Evolutionary conservation across 2,797 vertebrate species (phyloP).

Genomic region (Cyprinella venusta): DNA sequence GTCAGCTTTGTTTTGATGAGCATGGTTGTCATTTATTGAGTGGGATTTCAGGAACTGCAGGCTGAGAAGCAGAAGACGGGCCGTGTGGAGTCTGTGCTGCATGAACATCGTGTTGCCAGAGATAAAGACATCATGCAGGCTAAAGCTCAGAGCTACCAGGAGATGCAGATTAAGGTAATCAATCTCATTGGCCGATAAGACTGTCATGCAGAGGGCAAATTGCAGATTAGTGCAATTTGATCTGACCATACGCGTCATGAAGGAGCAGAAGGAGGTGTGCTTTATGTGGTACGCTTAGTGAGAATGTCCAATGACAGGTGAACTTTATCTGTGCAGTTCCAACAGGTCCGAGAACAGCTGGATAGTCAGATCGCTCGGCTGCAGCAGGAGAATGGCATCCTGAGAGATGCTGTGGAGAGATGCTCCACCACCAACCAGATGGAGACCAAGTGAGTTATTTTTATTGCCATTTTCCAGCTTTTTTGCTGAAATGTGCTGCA

Average conservation of each 20-base stretch:
- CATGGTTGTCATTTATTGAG: background rate
- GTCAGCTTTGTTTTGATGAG: slow-evolving; percentile 5
- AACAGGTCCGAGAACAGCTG: slow-evolving; percentile 93
- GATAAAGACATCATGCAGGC: slow-evolving; percentile 94
- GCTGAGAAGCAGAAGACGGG: slow-evolving; percentile 90
- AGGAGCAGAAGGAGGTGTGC: background rate
- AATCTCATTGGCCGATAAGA: background rate
- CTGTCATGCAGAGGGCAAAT: background rate
- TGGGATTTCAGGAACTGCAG: slow-evolving; percentile 84
- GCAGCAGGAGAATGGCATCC: slow-evolving; percentile 96
- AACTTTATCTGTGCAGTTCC: slow-evolving; percentile 78
- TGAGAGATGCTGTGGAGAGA: slow-evolving; percentile 91
- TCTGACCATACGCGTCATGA: background rate
- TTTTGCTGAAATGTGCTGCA: background rate
- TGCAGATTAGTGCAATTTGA: background rate
- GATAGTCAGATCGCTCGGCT: slow-evolving; percentile 92
- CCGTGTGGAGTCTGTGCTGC: slow-evolving; percentile 85
- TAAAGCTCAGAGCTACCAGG: slow-evolving; percentile 93
- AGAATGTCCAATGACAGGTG: background rate
- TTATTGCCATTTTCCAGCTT: background rate
- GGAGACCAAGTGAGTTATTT: slow-evolving; percentile 93
- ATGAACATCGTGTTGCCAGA: slow-evolving; percentile 86
- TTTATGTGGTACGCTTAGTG: background rate
- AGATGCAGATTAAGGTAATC: slow-evolving; percentile 93
- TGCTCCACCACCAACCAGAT: slow-evolving; percentile 95